Conservation (phyloP, 2,113 vertebrate species). For the Mesitornis unicolor region DNA sequence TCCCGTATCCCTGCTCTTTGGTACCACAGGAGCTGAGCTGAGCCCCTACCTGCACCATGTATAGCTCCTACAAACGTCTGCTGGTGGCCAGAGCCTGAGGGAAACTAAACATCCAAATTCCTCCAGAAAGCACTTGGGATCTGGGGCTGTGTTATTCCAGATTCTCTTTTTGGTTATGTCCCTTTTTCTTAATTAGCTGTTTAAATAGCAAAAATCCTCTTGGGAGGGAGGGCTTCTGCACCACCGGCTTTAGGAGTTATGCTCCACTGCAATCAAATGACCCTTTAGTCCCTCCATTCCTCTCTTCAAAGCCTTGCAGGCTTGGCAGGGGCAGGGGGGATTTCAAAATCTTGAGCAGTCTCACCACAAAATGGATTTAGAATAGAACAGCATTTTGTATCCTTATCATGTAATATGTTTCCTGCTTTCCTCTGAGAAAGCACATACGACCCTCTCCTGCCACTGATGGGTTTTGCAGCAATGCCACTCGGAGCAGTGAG, state of each 20-base stretch:
- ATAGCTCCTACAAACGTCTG: fast-evolving
- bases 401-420: fast-evolving
- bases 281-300: background rate
- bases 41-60: background rate
- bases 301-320: background rate
- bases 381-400: background rate
- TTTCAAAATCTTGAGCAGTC: background rate
- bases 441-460: background rate
- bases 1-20: fast-evolving
- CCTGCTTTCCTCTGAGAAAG: background rate
- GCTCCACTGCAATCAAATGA: fast-evolving
- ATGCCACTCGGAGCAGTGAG: fast-evolving
- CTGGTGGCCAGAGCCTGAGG: background rate
- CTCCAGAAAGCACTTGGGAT: background rate
- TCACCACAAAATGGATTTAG: background rate
- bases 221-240: background rate
- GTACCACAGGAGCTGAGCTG: background rate
- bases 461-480: background rate
- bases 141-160: background rate
- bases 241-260: background rate
- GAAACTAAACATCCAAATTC: background rate
- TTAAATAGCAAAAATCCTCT: background rate
- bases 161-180: background rate
- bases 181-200: background rate
- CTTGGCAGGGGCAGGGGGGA: background rate